Percentiles rank a stretch among this genome's conserved stretches.
Conservation (phyloP, 2,797 vertebrate genomes). For the Notoglanidium macrostoma region DNA sequence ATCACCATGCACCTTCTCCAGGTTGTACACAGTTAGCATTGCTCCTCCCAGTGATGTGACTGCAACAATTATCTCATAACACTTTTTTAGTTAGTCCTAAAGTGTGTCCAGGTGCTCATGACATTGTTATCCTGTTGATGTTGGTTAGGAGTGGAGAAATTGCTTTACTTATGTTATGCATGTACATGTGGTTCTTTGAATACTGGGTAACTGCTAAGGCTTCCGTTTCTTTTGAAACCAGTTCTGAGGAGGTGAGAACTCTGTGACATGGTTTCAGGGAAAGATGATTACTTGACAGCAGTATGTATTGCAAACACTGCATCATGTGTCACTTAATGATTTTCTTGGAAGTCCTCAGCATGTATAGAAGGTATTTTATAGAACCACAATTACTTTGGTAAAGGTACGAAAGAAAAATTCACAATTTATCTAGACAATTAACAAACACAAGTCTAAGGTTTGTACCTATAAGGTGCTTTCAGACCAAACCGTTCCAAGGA, state of each 20-base stretch:
- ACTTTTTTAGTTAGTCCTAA: background rate
- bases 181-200: background rate
- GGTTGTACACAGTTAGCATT: background rate
- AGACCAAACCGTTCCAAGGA: no score
- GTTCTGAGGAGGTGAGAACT: background rate
- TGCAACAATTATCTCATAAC: background rate
- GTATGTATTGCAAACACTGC: background rate
- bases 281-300: background rate
- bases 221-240: background rate
- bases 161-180: no score
- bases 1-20: background rate
- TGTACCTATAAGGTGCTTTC: background rate
- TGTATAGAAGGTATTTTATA: background rate
- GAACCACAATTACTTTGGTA: background rate
- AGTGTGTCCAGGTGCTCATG: background rate
- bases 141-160: background rate
- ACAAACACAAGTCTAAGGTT: background rate
- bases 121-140: background rate
- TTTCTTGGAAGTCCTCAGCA: background rate
- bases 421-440: background rate
- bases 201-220: background rate
- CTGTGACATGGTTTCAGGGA: background rate
- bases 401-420: background rate
- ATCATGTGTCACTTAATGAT: background rate
- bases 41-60: background rate